phyloP scores from a whole-genome alignment of 2,797 vertebrate species.

The Australoheros facetus region DNA sequence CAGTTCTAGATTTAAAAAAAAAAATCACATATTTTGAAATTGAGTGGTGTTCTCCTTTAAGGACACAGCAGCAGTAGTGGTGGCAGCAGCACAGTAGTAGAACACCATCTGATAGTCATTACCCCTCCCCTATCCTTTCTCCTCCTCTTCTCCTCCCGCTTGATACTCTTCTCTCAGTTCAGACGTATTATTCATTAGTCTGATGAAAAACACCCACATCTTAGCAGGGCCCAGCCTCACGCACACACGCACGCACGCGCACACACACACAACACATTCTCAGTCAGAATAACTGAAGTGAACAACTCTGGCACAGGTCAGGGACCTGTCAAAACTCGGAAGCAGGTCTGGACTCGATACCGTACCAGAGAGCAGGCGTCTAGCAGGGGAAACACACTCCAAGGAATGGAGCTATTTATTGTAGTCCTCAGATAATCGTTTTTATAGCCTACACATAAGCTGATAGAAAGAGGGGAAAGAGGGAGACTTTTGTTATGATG shows the following conservation, averaged over 20 bases:
- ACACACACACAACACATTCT: slow-evolving; percentile 22
- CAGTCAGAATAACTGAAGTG: slow-evolving; percentile 61
- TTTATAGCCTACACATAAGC: slow-evolving; percentile 35
- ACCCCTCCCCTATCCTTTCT: slow-evolving; percentile 61
- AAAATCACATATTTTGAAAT: slow-evolving; percentile 41
- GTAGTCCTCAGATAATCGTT: slow-evolving; percentile 47
- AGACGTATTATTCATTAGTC: slow-evolving; percentile 82
- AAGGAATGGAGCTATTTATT: slow-evolving; percentile 62
- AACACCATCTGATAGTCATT: slow-evolving; percentile 82
- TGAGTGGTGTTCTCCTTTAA: slow-evolving; percentile 60
- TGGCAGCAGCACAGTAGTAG: slow-evolving; percentile 76
- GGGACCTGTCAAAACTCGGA: slow-evolving; percentile 82
- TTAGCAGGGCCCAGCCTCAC: slow-evolving; percentile 35
- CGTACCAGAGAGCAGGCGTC: slow-evolving; percentile 57
- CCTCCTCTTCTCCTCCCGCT: slow-evolving; percentile 66
- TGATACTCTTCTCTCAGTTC: slow-evolving; percentile 73
- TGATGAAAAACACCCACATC: slow-evolving; percentile 81
- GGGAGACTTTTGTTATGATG: slow-evolving; percentile 51
- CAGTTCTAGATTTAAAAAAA: slow-evolving; percentile 11
- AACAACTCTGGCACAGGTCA: slow-evolving; percentile 77
- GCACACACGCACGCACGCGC: slow-evolving; percentile 12
- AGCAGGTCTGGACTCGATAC: slow-evolving; percentile 74
- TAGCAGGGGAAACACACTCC: slow-evolving; percentile 41
- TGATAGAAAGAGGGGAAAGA: slow-evolving; percentile 34
- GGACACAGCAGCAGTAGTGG: slow-evolving; percentile 50